Evolutionary conservation across 2,888 invertebrate species (phyloP), one percentile per base, ranked within the genome.

Genomic region (Latrodectus elegans): DNA sequence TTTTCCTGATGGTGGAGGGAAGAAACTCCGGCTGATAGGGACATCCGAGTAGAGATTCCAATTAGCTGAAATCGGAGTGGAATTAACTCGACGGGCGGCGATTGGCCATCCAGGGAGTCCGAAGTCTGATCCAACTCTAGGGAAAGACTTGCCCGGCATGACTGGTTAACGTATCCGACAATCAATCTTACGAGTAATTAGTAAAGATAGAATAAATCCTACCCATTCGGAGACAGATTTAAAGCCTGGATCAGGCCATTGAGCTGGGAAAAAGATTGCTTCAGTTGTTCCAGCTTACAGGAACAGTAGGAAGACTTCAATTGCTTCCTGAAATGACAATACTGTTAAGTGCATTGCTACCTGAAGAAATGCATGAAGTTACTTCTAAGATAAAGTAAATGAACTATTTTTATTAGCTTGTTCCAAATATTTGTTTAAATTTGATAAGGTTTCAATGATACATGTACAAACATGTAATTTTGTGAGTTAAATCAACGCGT

Each of bases 111-210:
- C 60, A 60, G 60, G 60, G n/a, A 12, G 12, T 60, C 60, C 60
- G 14, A 15, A 15, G n/a, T 60, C 60, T n/a, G 60, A 38, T 38
- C 38, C 38, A 38, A 38, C 38, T 38, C 38, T 38, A 38, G 49
- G 49, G 65, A n/a, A 17, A 51, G 65, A 17, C 17, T 65, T 76
- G 64, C 26, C 64, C 65, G 26, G 55, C 22, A 53, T 22, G 55
- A 49, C 53, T 77, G 68, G 77, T 67, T 67, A 68, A 68, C 1
- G 74, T 9, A 55, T 15, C 55, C 65, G 49, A 11, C 77, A 15
- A 77, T 77, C 77, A 68, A 77, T 77, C 77, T 67, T 67, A 15
- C 67, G n/a, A 17, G 52, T 77, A 77, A 77, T 77, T 77, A 77
- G 77, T 77, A 77, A 51, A 77, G 77, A 77, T 77, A 51, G 77